Base-by-base conservation (phyloP, 2,113 vertebrate genomes). In the Haliaeetus leucogaster region DNA sequence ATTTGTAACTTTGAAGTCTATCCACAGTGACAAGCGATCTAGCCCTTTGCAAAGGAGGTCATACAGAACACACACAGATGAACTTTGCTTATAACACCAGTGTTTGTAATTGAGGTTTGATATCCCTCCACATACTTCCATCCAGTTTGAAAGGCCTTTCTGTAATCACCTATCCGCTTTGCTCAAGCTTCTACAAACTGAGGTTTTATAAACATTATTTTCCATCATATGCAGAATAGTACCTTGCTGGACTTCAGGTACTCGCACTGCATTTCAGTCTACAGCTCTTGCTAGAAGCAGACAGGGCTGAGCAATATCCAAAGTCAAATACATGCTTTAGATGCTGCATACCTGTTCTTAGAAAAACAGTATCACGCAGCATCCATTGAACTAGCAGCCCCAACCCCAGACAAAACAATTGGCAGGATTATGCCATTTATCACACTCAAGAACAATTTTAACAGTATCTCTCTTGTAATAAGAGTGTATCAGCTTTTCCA, bases 331-430 rank as follows among this genome's bases (percentile, higher is more conserved):
- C 4, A 6, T 47, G 18, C 26, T 71, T 74, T 26, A 43, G 20
- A 32, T 48, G 8, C 23, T 83, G 23, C 34, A 22, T 15, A 34
- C 6, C 15, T 42, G 14, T 62, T 67, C n/a, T 34, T 32, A 3
- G 30, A 47, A 50, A 66, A 72, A n/a, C 18, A 26, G 23, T 3
- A 15, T 16, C 15, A 34, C 0, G 0, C 5, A 2, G 14, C 34
- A 52, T 14, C 36, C 16, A 6, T 2, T 34, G 17, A 66, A 50
- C 11, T 20, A 38, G 16, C 29, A 63, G 26, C 13, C 18, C 30
- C 29, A 32, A 8, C 4, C 5, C 17, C 72, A 71, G 47, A 47
- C 8, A 43, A 68, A 70, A 38, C 16, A 8, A 16, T 4, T 42
- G 10, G n/a, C 43, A 56, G 27, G 22, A 43, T 53, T 40, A 34